phyloP scores from a whole-genome alignment of 1,140 invertebrate genomes.

The Samia ricini region DNA sequence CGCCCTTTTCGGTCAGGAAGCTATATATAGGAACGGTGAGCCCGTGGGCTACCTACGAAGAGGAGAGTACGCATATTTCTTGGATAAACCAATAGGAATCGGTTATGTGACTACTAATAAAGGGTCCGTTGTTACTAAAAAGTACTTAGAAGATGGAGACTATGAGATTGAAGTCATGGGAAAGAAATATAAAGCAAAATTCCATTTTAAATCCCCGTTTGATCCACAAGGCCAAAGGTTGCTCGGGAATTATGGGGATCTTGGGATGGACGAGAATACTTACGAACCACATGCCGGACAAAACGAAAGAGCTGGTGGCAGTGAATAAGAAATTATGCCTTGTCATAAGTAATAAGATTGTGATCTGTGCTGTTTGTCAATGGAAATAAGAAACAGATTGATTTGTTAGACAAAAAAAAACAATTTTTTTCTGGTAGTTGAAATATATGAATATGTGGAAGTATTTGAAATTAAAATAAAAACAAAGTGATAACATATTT shows the following conservation, averaged over 20 bases:
- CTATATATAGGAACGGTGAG: slow-evolving; percentile 87
- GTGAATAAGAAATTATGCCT: slow-evolving; percentile 42
- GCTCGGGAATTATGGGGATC: slow-evolving; percentile 66
- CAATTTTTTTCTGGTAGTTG: too few relatives aligned
- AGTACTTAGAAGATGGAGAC: slow-evolving; percentile 84
- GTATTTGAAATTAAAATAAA: too few relatives aligned
- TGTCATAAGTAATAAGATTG: not conserved
- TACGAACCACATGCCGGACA: slow-evolving; percentile 72
- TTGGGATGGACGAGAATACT: slow-evolving; percentile 60
- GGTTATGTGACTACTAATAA: slow-evolving; percentile 71
- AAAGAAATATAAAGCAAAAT: slow-evolving; percentile 81
- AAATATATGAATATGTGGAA: too few relatives aligned
- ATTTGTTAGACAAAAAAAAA: too few relatives aligned
- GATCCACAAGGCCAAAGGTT: slow-evolving; percentile 81
- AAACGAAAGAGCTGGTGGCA: slow-evolving; percentile 69
- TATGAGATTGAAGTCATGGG: slow-evolving; percentile 91
- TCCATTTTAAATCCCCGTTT: slow-evolving; percentile 87
- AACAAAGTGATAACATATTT: too few relatives aligned
- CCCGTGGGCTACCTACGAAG: slow-evolving; percentile 88
- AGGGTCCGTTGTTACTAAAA: slow-evolving; percentile 78
- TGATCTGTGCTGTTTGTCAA: not conserved
- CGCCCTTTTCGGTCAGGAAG: slow-evolving; percentile 90
- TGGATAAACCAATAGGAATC: slow-evolving; percentile 83
- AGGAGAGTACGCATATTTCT: slow-evolving; percentile 87
- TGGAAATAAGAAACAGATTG: not conserved